Percentiles rank a stretch among this genome's conserved stretches.
Conservation (phyloP, 2,888 invertebrate species). For the Halocaridina rubra region DNA sequence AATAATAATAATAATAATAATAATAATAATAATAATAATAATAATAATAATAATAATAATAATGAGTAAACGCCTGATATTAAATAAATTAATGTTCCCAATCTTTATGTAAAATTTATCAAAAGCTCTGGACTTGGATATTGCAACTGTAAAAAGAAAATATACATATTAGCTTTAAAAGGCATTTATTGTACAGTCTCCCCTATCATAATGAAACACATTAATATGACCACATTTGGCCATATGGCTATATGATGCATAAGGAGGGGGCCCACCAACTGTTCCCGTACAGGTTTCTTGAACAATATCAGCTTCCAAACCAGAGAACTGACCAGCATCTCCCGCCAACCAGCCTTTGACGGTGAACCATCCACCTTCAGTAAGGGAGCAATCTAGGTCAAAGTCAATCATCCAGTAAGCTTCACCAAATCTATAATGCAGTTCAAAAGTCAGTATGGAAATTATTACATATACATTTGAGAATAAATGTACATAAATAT, state of each 20-base stretch:
- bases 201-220: slow-evolving; percentile 47
- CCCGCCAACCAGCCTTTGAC: slow-evolving; percentile 66
- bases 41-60: too few species aligned
- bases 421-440: slow-evolving; percentile 66
- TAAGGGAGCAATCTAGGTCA: slow-evolving; percentile 68
- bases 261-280: slow-evolving; percentile 65
- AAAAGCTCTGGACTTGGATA: too few species aligned
- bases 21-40: too few species aligned
- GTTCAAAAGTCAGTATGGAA: too few species aligned
- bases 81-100: too few species aligned
- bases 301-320: background rate
- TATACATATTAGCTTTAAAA: too few species aligned
- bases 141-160: too few species aligned
- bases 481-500: too few species aligned
- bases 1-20: too few species aligned
- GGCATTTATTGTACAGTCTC: slow-evolving; percentile 17
- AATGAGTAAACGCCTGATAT: too few species aligned
- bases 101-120: too few species aligned
- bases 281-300: slow-evolving; percentile 66
- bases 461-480: too few species aligned
- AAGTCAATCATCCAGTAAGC: slow-evolving; percentile 69
- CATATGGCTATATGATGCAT: slow-evolving; percentile 53
- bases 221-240: slow-evolving; percentile 54
- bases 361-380: slow-evolving; percentile 69
- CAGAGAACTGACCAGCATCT: slow-evolving; percentile 7